Base-by-base conservation (phyloP, 2,888 invertebrate genomes). In the Epirrita christyi region DNA sequence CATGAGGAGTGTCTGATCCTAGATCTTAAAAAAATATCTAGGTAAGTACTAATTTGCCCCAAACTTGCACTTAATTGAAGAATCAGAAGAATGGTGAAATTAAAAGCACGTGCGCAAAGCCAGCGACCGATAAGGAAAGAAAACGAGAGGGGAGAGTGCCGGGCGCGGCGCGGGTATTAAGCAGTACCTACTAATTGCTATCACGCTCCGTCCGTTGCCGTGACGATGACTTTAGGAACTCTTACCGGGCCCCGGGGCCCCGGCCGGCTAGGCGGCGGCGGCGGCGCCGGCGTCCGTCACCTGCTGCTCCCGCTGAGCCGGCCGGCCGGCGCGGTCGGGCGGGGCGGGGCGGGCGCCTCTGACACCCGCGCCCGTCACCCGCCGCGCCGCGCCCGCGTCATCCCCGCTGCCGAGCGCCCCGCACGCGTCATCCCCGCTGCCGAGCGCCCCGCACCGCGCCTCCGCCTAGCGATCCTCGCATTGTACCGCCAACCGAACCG, bases 241-340 rank as follows among this genome's bases (percentile, higher is more conserved):
- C 32, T 32, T 29, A 8, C 32, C 32, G 32, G 21, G 21, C 21
- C 21, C 32, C 0, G 11, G 36, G n/a, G n/a, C n/a, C n/a, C 36
- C 13, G 13, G 32, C 41, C 56, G 51, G 50, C 66, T 55, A n/a
- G 62, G 58, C 51, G 64, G 71, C 76, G 8, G 32, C 8, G 32
- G 77, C 75, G 85, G 84, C 84, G 82, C 79, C 78, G 80, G 75
- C n/a, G n/a, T n/a, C n/a, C n/a, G n/a, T n/a, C n/a, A n/a, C n/a
- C n/a, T n/a, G n/a, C n/a, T n/a, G n/a, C n/a, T n/a, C n/a, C n/a
- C n/a, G n/a, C n/a, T n/a, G n/a, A n/a, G 82, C 80, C 78, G 80
- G 75, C 75, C 81, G 81, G 70, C 82, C 78, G 73, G 78, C 83
- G 80, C 63, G 55, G 61, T 21, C 21, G 59, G 60, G 50, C 65